These are phyloP conservation scores for Melanaphis sacchari DNA, from an alignment of 1,140 invertebrate genomes.

Conservation along the genomic window DNA sequence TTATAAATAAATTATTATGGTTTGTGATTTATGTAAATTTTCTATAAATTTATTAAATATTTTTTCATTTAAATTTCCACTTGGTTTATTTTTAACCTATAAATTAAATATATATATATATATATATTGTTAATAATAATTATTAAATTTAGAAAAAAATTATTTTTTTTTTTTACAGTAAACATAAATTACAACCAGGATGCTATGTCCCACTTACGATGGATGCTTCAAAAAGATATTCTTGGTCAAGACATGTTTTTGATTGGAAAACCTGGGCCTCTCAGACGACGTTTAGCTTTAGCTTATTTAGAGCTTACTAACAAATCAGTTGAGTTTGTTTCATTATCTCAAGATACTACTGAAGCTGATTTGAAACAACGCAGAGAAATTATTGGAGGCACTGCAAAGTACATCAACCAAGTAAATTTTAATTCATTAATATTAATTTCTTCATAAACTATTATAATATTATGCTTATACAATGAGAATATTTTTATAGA, in stretches of 20 bases:
- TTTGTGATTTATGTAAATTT: background rate
- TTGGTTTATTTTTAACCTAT: background rate
- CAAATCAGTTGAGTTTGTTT: conserved; percentile 91
- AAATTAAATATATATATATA: background rate
- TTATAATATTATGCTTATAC: background rate
- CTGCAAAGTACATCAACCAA: conserved; percentile 93
- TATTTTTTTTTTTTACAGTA: conserved; percentile 64
- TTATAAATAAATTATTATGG: background rate
- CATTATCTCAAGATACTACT: conserved; percentile 93
- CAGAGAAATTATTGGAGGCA: conserved; percentile 86
- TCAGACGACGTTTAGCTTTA: conserved; percentile 80
- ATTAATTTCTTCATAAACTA: background rate
- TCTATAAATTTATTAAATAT: conserved; percentile 60
- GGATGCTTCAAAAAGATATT: conserved; percentile 94
- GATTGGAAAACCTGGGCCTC: conserved; percentile 86
- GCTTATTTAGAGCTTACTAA: conserved; percentile 88
- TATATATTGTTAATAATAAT: background rate
- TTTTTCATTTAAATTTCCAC: background rate
- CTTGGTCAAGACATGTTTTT: conserved; percentile 95
- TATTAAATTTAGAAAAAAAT: background rate
- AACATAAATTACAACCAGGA: conserved; percentile 72
- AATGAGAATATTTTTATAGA: conserved; percentile 66
- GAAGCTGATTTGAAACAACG: conserved; percentile 96
- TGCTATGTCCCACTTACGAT: conserved; percentile 81
- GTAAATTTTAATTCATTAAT: conserved; percentile 64